Evolutionary conservation across 2,888 invertebrate genomes (phyloP), one percentile per base, ranked within the genome.

Genomic region (Nezara viridula): DNA sequence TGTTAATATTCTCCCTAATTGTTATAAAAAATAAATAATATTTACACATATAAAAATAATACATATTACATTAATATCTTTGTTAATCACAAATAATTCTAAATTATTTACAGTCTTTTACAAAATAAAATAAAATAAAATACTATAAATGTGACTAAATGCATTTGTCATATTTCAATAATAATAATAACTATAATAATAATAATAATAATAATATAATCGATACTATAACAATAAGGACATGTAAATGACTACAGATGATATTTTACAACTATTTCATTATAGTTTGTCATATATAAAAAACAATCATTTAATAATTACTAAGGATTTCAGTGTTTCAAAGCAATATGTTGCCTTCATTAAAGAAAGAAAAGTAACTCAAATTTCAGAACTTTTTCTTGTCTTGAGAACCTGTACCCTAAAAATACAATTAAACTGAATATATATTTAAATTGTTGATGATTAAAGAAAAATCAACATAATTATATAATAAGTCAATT

Each of bases 41-140:
- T 86, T 86, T 86, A 86, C 86, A 86, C 55, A 55, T 86, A 86
- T 55, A 86, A 86, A 86, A 86, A 86, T 86, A 86, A 86, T 55
- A 86, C 86, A 86, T 86, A 86, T 86, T 86, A 86, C 86, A 86
- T 86, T 86, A 86, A 86, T 86, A 86, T 86, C 86, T 86, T 86
- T 86, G 86, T 86, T 86, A 86, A 86, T 86, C 86, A 86, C 86
- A 86, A 86, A 86, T 55, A 86, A 86, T 86, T 37, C 86, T 86
- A 86, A 52, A 52, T n/a, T 86, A 86, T 86, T 52, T 86, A 86
- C 86, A 86, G 86, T 86, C 86, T 86, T 86, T 86, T 86, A 27
- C 55, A 86, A 86, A 52, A 40, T 40, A 86, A 52, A 50, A 40
- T 40, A 86, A 52, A 50, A 86, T 27, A 37, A 60, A 86, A 86